phyloP scores from a whole-genome alignment of 2,888 invertebrate species.

The Mesorhabditis spiculigera region DNA sequence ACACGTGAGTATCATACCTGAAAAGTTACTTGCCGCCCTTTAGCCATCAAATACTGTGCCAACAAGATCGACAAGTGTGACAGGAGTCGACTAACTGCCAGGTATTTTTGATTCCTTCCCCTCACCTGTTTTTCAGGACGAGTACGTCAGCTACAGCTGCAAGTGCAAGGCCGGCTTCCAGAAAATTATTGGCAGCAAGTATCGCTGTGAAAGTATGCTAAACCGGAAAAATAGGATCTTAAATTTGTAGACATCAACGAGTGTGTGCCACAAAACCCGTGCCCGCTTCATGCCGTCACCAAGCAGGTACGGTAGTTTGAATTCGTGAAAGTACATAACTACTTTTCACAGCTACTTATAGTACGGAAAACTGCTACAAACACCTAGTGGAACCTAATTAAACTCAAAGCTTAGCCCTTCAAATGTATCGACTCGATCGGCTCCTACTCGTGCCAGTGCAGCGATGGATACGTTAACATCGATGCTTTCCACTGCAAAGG shows the following conservation, averaged over 20 bases:
- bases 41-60: neutral
- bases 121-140: neutral
- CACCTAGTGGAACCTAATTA: too few species aligned
- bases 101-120: neutral
- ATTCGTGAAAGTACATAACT: too few species aligned
- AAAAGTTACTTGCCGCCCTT: too few species aligned
- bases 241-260: neutral
- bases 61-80: neutral
- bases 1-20: too few species aligned
- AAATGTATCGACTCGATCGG: neutral
- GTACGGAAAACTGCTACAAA: too few species aligned
- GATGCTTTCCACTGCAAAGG: neutral
- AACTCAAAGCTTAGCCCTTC: too few species aligned
- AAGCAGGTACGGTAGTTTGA: neutral
- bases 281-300: slow-evolving; percentile 2
- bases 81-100: neutral
- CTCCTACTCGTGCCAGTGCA: neutral
- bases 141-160: neutral
- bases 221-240: neutral
- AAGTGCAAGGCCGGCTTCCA: neutral
- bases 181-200: neutral
- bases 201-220: neutral
- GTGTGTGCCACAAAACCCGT: neutral
- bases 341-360: too few species aligned
- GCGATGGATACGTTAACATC: neutral